Evolutionary conservation across 2,113 vertebrate genomes (phyloP), one percentile per base, ranked within the genome.

Genomic region (Etheostoma cragini): DNA sequence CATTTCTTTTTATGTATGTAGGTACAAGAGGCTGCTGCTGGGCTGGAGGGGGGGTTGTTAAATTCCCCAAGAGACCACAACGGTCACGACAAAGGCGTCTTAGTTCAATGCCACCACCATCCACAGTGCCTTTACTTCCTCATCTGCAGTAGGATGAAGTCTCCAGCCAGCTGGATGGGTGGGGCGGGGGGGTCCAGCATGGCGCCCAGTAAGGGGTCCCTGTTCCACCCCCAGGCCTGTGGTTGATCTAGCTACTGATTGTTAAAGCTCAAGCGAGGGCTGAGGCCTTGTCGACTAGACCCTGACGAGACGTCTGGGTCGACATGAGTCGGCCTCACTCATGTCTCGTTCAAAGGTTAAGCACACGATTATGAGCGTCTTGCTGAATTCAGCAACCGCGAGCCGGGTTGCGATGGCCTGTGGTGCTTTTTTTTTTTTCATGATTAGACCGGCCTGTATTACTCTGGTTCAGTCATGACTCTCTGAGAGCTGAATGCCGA

Each of bases 301-400:
- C 58, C 83, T 81, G 89, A 81, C 77, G 70, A 86, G 88, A 82
- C 56, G 84, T 76, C 87, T 84, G 79, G 77, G 82, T 72, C 63
- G 84, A 76, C 84, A 75, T 80, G 87, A 79, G 19, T 76, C 2
- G 81, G 84, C 72, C 86, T 88, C 87, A 78, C 76, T 67, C 77
- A 45, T 14, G 49, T 87, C 80, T 77, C 42, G 74, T 82, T 91
- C 91, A 91, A 88, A 93, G 93, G 91, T 92, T 91, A 91, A 92
- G 88, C 82, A 78, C 75, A 30, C 88, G 17, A 84, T 91, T 91
- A 89, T 57, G 78, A 82, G 82, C 45, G 78, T 73, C 74, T 81
- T 19, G 5, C 65, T 84, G 83, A 64, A 79, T 76, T 47, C 76
- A 46, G 83, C 2, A 4, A 54, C 52, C 30, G 65, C 33, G 17